Base-by-base conservation (phyloP, 2,113 vertebrate genomes). In the Melanerpes formicivorus region DNA sequence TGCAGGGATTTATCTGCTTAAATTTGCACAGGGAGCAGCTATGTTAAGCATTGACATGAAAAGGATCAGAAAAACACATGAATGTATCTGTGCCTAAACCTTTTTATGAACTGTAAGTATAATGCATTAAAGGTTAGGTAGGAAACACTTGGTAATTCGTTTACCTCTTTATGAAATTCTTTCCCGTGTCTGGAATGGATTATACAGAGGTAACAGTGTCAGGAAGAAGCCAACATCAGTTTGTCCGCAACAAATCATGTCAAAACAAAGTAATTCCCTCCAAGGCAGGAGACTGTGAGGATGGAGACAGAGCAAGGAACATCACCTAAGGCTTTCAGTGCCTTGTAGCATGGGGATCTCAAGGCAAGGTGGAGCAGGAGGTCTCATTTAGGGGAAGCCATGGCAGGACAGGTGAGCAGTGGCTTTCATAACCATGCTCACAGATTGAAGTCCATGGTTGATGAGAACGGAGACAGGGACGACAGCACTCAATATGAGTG, bases 141-240 rank as follows among this genome's bases (percentile, higher is more conserved):
- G 87, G 40, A 84, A 93, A 72, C 91, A 87, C 84, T 86, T 93
- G 74, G 54, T 75, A 72, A 80, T 80, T 92, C 64, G 60, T 95
- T 94, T 95, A 71, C 92, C 34, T 87, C 80, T 89, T 87, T 92
- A 94, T 95, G 29, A 92, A 89, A 65, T 78, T 77, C 79, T 85
- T 74, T 83, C 73, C 5, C 91, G 79, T 96, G 76, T 95, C 95
- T 95, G 76, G 79, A 93, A 79, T 88, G 76, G 85, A 93, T 95
- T 95, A 91, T 2, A 0, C 46, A 80, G 32, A 26, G 46, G 62
- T 90, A 91, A 87, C 52, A 83, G 48, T 77, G 69, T 74, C 76
- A 95, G 77, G 42, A 77, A 80, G 85, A 56, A 93, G 30, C 42
- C 79, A 89, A 22, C 65, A 71, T 83, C 72, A 74, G 71, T 94